Evolutionary conservation across 2,113 vertebrate species (phyloP), one percentile per base, ranked within the genome.

Genomic region (Chunga burmeisteri): DNA sequence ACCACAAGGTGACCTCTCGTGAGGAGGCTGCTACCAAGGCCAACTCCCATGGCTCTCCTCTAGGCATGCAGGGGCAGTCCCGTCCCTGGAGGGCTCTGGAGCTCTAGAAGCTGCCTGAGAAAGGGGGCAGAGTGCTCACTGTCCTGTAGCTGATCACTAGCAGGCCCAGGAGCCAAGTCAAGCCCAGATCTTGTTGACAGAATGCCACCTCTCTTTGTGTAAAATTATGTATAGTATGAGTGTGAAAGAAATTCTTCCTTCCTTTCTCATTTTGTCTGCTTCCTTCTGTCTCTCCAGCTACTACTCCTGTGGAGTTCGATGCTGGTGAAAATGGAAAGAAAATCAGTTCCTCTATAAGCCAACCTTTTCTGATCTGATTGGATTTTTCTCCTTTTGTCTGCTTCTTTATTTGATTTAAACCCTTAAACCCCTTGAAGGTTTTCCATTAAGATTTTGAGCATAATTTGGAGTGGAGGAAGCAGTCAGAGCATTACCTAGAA

Each of bases 381-480:
- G 85, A 95, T 96, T 97, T 93, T 93, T 92, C 46, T 85, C 71
- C 29, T 72, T 72, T 65, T 52, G 40, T 61, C 79, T 88, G 85
- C 16, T 72, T 56, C 79, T 96, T 92, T 96, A 96, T 95, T 90
- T 86, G 85, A 92, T 96, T 96, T 90, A 81, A 90, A 93, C 52
- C 30, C 67, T 96, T 96, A 85, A 92, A 38, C 42, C 52, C 25
- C 75, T 88, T 26, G 55, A 77, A 96, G 59, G 55, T 88, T 94
- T 93, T 96, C 90, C 88, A 88, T 95, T 92, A 96, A 84, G 82
- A 90, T 38, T 65, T 95, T 81, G 74, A 94, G 75, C 44, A 84
- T 55, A 79, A 6, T 83, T 92, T 90, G 82, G 63, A 88, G 65
- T 40, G 23, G 59, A 19, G 68, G 18, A 40, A 75, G 62, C 32